Base-by-base conservation (phyloP, 2,888 invertebrate species). In the Clanis bilineata region DNA sequence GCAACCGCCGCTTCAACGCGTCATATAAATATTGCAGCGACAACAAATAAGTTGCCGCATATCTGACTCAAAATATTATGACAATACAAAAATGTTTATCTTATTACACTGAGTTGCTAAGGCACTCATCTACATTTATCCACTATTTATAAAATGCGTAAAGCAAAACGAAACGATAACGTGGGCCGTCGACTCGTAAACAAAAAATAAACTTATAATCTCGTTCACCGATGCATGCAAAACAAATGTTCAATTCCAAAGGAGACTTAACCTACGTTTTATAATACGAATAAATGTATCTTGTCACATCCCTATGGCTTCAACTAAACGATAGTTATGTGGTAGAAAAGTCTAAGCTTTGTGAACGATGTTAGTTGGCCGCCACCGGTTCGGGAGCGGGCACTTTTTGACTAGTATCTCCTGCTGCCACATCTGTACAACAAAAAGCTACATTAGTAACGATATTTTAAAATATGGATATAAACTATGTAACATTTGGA, bases 31-130 rank as follows among this genome's bases (percentile, higher is more conserved):
- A 56, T 45, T 45, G 59, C 59, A 59, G 36, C 44, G 22, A 10
- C 55, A 43, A 44, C 55, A 59, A 44, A 44, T 28, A 23, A 28
- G 44, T 45, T 18, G 18, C 22, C n/a, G 28, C 28, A 56, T 39
- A 22, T 23, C 36, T 22, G 23, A 56, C 56, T 44, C n/a, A 45
- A 67, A n/a, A 69, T 64, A 70, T 70, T 64, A 70, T 69, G 69
- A 70, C 68, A 67, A 66, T 66, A 67, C 65, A 68, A 72, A 69
- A 58, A 56, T 36, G 55, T 51, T 56, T 57, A 56, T 56, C 83
- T 85, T 83, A 86, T 80, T 83, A 86, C 81, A 57, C 76, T 86
- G 91, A 91, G 90, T 90, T 85, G 91, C 91, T 91, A 91, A 91
- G 92, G 91, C 91, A 92, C 91, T 91, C 91, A 86, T 72, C 88